A percentile compares a stretch with the other conserved stretches of the same genome.
Conservation (phyloP, 2,888 invertebrate species). For the Phortica okadai region DNA sequence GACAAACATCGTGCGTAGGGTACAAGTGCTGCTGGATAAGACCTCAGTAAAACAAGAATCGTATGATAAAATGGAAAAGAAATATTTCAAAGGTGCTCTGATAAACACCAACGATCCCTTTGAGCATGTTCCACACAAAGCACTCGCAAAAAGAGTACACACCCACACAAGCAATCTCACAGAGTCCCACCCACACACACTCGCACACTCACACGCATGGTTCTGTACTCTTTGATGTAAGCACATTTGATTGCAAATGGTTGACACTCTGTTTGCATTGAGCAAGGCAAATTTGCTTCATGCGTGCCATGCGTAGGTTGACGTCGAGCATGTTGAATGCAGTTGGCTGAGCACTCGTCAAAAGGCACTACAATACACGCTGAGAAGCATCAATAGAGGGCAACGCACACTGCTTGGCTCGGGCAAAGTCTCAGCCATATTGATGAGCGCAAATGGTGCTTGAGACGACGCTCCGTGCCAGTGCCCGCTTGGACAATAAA, state of each 20-base stretch:
- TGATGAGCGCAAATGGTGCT: background rate
- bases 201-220: background rate
- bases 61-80: background rate
- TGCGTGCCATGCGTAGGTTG: background rate
- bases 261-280: slow-evolving; percentile 4
- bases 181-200: background rate
- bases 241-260: slow-evolving; percentile 15
- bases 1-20: background rate
- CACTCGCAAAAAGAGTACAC: background rate
- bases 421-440: too few relatives aligned
- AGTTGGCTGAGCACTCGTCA: too few relatives aligned
- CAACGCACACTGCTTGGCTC: too few relatives aligned
- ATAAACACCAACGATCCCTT: background rate
- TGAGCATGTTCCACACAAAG: background rate
- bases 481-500: background rate
- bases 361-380: too few relatives aligned
- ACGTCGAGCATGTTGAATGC: too few relatives aligned
- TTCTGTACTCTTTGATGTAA: background rate
- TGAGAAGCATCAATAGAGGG: too few relatives aligned
- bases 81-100: slow-evolving; percentile 8
- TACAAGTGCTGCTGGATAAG: background rate
- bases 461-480: background rate
- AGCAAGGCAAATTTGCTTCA: background rate
- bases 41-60: background rate
- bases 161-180: background rate